phyloP scores from a whole-genome alignment of 2,888 invertebrate species.

The Nomada ferruginata region DNA sequence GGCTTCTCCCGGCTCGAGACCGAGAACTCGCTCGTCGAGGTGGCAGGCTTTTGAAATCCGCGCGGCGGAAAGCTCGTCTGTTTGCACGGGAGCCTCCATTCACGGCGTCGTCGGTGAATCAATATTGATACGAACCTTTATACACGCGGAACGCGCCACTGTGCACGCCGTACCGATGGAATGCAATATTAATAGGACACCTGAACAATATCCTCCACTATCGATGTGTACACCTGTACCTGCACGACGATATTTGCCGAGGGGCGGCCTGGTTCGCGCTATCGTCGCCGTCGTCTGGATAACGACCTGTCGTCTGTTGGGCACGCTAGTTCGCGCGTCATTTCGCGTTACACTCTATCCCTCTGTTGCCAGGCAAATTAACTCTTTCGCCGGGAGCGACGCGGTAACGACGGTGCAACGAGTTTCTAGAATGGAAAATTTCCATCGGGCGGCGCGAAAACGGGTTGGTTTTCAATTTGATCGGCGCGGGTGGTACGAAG shows the following conservation, averaged over 20 bases:
- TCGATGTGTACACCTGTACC: constrained; percentile 8
- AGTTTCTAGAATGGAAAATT: background rate
- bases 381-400: constrained; percentile 4
- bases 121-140: constrained; percentile 73
- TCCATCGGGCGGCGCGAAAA: background rate
- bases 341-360: background rate
- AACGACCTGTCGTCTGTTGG: constrained; percentile 45
- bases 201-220: constrained; percentile 54
- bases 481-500: too few species aligned
- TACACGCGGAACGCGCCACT: constrained; percentile 36
- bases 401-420: too few species aligned
- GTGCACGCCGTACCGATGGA: constrained; percentile 46
- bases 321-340: constrained; percentile 22
- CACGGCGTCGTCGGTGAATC: constrained; percentile 65
- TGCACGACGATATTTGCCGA: constrained; percentile 36
- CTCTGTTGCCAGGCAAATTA: constrained; percentile 6
- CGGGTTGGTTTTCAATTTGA: background rate
- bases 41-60: constrained; percentile 61
- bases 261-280: constrained; percentile 7
- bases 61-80: constrained; percentile 57
- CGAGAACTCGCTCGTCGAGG: background rate
- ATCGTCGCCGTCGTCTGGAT: constrained; percentile 39
- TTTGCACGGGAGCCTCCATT: constrained; percentile 62
- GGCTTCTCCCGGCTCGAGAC: constrained; percentile 8
- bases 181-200: constrained; percentile 64